Conservation (phyloP, 2,797 vertebrate genomes). For the Tragopan temminckii region DNA sequence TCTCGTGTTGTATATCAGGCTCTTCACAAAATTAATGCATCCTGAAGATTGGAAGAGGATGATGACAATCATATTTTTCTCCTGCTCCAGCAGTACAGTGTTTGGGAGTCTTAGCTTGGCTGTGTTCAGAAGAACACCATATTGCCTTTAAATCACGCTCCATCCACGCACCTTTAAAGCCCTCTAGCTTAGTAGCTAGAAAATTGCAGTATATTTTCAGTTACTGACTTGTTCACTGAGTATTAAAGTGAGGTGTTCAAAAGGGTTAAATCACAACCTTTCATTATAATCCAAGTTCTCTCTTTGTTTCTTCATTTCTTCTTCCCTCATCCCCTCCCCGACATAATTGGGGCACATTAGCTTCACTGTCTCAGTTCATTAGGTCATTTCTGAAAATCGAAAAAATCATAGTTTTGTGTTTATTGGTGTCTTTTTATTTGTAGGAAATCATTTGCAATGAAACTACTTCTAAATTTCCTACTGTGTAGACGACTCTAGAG, state of each 20-base stretch:
- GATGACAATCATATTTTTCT: background rate
- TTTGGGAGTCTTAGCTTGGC: background rate
- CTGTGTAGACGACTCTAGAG: constrained; percentile 16
- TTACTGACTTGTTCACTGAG: background rate
- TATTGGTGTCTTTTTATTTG: constrained; percentile 34
- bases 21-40: background rate
- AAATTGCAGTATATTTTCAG: constrained; percentile 15
- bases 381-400: constrained; percentile 35
- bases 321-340: background rate
- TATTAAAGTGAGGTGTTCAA: constrained; percentile 18
- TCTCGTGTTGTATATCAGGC: background rate
- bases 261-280: constrained; percentile 10
- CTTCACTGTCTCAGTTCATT: constrained; percentile 47
- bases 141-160: background rate
- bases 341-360: constrained; percentile 51
- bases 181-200: background rate
- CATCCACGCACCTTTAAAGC: background rate
- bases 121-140: background rate
- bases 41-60: background rate
- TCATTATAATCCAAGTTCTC: background rate
- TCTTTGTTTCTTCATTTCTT: background rate
- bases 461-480: constrained; percentile 33
- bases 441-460: constrained; percentile 36
- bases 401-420: constrained; percentile 47
- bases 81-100: background rate